Conservation (phyloP, 2,888 invertebrate genomes). For the Scaptodrosophila latifasciaeformis region DNA sequence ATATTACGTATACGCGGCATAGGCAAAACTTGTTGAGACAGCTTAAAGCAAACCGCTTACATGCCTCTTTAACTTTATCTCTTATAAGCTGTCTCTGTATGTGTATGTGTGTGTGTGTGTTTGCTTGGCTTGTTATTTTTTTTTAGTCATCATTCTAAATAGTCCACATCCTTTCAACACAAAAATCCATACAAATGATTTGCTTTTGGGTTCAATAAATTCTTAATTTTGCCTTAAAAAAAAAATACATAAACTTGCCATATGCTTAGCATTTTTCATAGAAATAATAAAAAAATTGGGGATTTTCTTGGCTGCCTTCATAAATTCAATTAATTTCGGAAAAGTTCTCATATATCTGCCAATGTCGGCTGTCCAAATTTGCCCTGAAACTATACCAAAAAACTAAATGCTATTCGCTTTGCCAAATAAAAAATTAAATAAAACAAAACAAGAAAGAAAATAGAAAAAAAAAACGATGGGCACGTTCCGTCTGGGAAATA, state of each 20-base stretch:
- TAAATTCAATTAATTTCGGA: constrained; percentile 38
- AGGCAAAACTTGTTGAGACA: constrained; percentile 55
- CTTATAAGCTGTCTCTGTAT: too few species aligned
- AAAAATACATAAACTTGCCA: background rate
- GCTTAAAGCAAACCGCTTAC: constrained; percentile 44
- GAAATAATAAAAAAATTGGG: too few species aligned
- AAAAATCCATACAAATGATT: background rate
- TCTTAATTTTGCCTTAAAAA: constrained; percentile 21
- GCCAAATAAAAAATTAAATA: too few species aligned
- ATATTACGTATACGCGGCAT: constrained; percentile 56
- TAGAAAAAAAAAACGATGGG: background rate
- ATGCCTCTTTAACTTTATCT: too few species aligned
- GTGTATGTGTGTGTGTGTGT: too few species aligned
- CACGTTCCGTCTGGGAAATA: constrained; percentile 9
- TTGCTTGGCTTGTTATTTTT: too few species aligned
- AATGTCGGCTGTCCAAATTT: constrained; percentile 25
- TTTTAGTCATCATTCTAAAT: too few species aligned
- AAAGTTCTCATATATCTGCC: constrained; percentile 27
- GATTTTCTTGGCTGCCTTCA: constrained; percentile 41
- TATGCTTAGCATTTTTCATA: too few species aligned
- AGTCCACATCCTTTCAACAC: too few species aligned
- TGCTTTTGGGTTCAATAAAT: constrained; percentile 42
- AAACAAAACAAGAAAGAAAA: too few species aligned
- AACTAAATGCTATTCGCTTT: background rate
- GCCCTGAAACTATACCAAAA: constrained; percentile 12